Conservation (phyloP, 2,113 vertebrate genomes). For the Balaeniceps rex region DNA sequence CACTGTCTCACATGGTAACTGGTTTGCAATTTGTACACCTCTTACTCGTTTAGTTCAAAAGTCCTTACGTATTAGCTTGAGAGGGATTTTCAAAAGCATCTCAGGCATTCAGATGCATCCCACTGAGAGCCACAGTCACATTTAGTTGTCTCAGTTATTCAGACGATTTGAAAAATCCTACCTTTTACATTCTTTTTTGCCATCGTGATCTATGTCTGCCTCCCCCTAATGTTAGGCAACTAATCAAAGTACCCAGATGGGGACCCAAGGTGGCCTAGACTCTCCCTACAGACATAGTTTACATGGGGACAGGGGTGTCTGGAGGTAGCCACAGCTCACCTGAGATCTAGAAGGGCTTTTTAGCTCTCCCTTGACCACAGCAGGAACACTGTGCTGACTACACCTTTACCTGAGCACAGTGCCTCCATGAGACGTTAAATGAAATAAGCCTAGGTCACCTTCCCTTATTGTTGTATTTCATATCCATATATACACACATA, state of each 20-base stretch:
- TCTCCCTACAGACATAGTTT: background rate
- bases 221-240: background rate
- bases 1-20: background rate
- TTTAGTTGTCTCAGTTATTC: background rate
- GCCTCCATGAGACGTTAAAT: background rate
- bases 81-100: background rate
- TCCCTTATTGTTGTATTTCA: background rate
- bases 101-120: background rate
- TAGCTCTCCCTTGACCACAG: background rate
- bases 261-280: background rate
- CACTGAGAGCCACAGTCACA: background rate
- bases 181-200: background rate
- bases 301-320: background rate
- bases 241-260: background rate
- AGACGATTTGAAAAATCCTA: background rate
- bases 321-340: background rate
- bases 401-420: background rate
- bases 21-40: background rate
- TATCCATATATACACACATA: background rate
- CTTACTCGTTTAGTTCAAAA: background rate
- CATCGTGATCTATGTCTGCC: accelerated
- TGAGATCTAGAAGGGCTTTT: background rate
- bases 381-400: background rate
- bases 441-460: background rate
- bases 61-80: background rate